A percentile compares a stretch with the other conserved stretches of the same genome.
Conservation (phyloP, 1,140 invertebrate genomes). For the Stegodyphus dumicola region DNA sequence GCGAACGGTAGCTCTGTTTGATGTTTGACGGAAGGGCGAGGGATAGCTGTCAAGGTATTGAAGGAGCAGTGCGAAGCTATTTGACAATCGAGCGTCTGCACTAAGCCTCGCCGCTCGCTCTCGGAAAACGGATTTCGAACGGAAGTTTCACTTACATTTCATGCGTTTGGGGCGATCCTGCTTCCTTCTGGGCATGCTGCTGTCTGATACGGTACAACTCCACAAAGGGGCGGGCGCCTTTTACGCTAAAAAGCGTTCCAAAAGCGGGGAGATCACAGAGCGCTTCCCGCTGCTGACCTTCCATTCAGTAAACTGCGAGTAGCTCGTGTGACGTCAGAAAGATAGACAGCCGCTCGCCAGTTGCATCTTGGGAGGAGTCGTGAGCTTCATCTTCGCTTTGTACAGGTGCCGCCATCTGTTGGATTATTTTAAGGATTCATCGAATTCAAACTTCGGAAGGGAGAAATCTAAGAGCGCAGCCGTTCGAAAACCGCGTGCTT, state of each 20-base stretch:
- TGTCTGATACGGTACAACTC: constrained; percentile 63
- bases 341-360: constrained; percentile 58
- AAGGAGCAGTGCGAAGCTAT: constrained; percentile 31
- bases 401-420: constrained; percentile 26
- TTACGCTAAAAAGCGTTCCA: constrained; percentile 62
- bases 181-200: constrained; percentile 74
- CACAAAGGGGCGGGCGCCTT: constrained; percentile 54
- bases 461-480: not conserved
- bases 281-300: constrained; percentile 63
- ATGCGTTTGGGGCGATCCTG: constrained; percentile 75
- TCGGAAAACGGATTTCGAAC: not conserved
- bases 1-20: constrained; percentile 46
- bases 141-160: constrained; percentile 73
- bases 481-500: not conserved
- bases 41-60: constrained; percentile 59
- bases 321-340: constrained; percentile 57
- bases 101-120: constrained; percentile 31
- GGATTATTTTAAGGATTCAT: not conserved
- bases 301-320: constrained; percentile 62
- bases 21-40: constrained; percentile 58
- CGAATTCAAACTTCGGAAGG: not conserved
- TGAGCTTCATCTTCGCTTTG: not conserved
- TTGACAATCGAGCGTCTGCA: constrained; percentile 46
- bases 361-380: constrained; percentile 59
- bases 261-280: constrained; percentile 59